A percentile compares a stretch with the other conserved stretches of the same genome.
Evolutionary conservation across 1,140 invertebrate genomes (phyloP).

Genomic region (Hetaerina americana): DNA sequence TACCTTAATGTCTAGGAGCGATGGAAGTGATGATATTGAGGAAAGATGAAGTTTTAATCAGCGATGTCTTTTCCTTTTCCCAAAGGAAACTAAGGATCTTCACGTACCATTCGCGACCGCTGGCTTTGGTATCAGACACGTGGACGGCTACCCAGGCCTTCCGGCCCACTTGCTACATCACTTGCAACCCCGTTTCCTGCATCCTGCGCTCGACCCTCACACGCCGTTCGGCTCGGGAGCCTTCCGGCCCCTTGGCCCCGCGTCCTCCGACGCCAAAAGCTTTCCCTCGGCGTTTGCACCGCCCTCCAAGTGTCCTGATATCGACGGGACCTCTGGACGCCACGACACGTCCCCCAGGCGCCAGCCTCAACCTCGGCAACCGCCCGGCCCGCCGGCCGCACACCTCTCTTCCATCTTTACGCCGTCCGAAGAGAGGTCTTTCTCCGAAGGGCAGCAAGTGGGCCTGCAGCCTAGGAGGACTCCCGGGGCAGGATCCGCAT

Average conservation of each 20-base stretch:
- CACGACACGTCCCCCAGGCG: constrained; percentile 20
- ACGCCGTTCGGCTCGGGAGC: constrained; percentile 30
- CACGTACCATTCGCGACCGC: constrained; percentile 30
- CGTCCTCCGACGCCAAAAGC: constrained; percentile 27
- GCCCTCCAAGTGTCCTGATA: constrained; percentile 37
- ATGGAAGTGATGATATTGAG: no score
- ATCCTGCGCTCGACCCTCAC: constrained; percentile 22
- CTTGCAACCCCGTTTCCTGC: constrained; percentile 36
- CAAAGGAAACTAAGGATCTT: neutral
- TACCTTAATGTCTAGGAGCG: no score
- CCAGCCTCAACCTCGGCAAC: neutral
- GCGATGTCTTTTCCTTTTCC: neutral
- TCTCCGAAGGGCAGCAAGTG: neutral
- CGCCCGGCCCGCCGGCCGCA: neutral
- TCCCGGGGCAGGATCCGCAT: constrained; percentile 31
- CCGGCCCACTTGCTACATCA: constrained; percentile 40
- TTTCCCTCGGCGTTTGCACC: constrained; percentile 40
- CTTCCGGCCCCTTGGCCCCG: constrained; percentile 23
- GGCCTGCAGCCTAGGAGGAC: constrained; percentile 27
- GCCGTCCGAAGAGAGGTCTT: neutral
- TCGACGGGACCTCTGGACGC: constrained; percentile 28
- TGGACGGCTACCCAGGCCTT: constrained; percentile 37
- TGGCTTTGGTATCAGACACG: constrained; percentile 38
- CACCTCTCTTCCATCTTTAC: neutral
- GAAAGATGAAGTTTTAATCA: no score